These are phyloP conservation scores for Amphiprion ocellaris DNA, from an alignment of 2,113 vertebrate genomes.

Conservation along the genomic window DNA sequence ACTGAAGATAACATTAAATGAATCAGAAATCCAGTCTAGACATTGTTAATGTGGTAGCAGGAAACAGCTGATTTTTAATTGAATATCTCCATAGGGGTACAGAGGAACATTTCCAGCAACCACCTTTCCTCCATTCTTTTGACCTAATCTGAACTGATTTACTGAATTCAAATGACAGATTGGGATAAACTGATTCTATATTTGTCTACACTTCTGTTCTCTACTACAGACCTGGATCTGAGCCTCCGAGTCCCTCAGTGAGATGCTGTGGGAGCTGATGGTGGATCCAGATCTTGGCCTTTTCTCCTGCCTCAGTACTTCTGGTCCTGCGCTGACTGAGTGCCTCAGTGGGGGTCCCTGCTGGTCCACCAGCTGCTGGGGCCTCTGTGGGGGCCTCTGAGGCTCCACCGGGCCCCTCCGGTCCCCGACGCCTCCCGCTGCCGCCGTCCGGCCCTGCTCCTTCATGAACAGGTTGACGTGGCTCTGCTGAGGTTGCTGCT, in stretches of 20 bases:
- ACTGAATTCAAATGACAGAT: too few relatives aligned
- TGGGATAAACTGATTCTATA: too few relatives aligned
- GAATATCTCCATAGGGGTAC: too few relatives aligned
- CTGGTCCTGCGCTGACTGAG: slow-evolving; percentile 94
- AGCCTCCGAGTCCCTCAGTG: slow-evolving; percentile 91
- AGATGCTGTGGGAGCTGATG: slow-evolving; percentile 91
- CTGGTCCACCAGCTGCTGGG: slow-evolving; percentile 93
- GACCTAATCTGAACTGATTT: too few relatives aligned
- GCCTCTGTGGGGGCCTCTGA: slow-evolving; percentile 85
- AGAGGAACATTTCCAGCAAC: too few relatives aligned
- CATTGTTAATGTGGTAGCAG: too few relatives aligned
- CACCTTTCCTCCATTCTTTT: too few relatives aligned
- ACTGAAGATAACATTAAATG: too few relatives aligned
- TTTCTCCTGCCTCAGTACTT: slow-evolving; percentile 93
- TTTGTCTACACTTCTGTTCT: too few relatives aligned
- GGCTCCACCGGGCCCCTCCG: slow-evolving; percentile 86
- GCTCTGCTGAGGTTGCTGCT: slow-evolving; percentile 79
- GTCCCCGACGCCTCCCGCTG: slow-evolving; percentile 74
- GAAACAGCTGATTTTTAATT: too few relatives aligned
- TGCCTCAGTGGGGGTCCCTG: slow-evolving; percentile 90
- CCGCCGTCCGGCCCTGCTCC: slow-evolving; percentile 83
- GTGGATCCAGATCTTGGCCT: slow-evolving; percentile 93
- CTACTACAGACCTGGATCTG: slow-evolving; percentile 91
- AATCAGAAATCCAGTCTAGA: too few relatives aligned
- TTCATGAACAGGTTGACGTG: slow-evolving; percentile 87